Evolutionary conservation across 23 tunicate genomes (phyloP), one percentile per base, ranked within the genome.

Genomic region (Styela plicata): DNA sequence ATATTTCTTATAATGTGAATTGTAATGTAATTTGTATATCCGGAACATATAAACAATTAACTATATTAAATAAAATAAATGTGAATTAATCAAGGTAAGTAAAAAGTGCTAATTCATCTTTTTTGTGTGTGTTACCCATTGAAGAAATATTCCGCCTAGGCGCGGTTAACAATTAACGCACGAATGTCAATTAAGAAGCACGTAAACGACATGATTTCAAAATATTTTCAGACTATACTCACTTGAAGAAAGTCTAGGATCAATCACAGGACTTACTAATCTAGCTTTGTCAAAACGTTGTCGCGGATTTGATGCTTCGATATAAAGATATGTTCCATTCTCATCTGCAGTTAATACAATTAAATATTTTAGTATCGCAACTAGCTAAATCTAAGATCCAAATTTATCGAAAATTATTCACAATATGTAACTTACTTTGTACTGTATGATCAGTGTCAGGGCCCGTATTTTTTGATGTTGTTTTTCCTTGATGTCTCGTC

Each of bases 291-390:
- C 98, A 18, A 82, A 84, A 2, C 61, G 66, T 33, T 65, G 82
- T 18, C 93, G 63, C 5, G 89, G 97, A n/a, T 44, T 78, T 2
- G 91, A 87, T 0, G 97, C 62, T 79, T 91, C 91, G 34, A 87
- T 83, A 30, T 35, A 91, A 20, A 91, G 13, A 63, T 76, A 91
- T 74, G 74, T 67, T n/a, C 91, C 97, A 21, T 79, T 33, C 22
- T 73, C 63, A 32, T 52, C 89, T 81, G 80, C 13, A 29, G 19
- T 3, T n/a, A n/a, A n/a, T n/a, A n/a, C n/a, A n/a, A n/a, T n/a
- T n/a, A n/a, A n/a, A n/a, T n/a, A n/a, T n/a, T n/a, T n/a, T n/a
- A n/a, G n/a, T n/a, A n/a, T n/a, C n/a, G n/a, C n/a, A n/a, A n/a
- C n/a, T n/a, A n/a, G n/a, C n/a, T n/a, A n/a, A n/a, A n/a, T n/a